Evolutionary conservation across 2,113 vertebrate species (phyloP).

Genomic region (Rhinoptilus africanus): DNA sequence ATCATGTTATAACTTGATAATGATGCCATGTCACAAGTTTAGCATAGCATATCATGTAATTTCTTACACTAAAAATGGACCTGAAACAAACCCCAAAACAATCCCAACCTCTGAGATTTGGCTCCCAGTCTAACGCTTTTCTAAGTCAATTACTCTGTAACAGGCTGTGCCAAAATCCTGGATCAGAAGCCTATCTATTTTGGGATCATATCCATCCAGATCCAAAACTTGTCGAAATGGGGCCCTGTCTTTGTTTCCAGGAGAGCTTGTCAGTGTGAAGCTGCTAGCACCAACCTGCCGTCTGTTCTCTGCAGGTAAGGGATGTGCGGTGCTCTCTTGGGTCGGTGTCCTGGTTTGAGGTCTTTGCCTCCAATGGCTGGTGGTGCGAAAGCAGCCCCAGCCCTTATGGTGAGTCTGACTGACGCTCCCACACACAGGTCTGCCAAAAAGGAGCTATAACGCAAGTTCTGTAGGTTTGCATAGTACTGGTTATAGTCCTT

Average conservation of each 20-base stretch:
- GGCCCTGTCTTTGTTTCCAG: neutral
- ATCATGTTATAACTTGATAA: neutral
- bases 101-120: neutral
- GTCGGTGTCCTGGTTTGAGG: neutral
- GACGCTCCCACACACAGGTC: neutral
- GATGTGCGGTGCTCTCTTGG: neutral
- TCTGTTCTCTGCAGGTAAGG: accelerated
- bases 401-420: neutral
- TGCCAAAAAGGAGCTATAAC: neutral
- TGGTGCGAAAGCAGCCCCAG: neutral
- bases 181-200: neutral
- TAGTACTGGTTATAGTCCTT: neutral
- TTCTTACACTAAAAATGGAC: constrained; percentile 11
- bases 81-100: neutral
- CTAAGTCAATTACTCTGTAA: neutral
- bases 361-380: accelerated
- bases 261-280: neutral
- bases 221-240: neutral
- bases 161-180: neutral
- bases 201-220: neutral
- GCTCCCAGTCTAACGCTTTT: neutral
- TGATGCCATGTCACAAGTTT: neutral
- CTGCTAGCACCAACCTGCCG: neutral
- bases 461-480: neutral
- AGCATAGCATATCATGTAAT: neutral